Evolutionary conservation across 53 echinoderm and acorn worm genomes (phyloP), one percentile per base, ranked within the genome.

Genomic region (Echinarachnius parma): DNA sequence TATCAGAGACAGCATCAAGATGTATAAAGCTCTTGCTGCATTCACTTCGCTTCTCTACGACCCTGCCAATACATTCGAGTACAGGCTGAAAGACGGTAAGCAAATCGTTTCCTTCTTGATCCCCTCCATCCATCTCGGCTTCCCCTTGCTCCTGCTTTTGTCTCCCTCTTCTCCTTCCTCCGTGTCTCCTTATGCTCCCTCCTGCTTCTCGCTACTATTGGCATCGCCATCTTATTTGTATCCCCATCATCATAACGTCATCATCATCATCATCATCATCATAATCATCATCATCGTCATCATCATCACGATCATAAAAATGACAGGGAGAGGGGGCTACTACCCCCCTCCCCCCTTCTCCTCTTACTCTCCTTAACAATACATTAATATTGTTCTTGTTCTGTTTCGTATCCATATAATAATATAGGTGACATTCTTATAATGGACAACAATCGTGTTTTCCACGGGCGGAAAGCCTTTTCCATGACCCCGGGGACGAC

Each of bases 401-500:
- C n/a, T n/a, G n/a, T n/a, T n/a, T n/a, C n/a, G n/a, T n/a, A n/a
- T n/a, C n/a, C n/a, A n/a, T n/a, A n/a, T n/a, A n/a, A n/a, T 28
- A 18, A 44, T 9, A 4, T 23, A 83, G 84, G 84, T 28, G 84
- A 84, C 44, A 78, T 53, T 23, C 30, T 78, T 21, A 78, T 78
- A 1, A 75, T 61, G 59, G 70, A 84, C 46, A 84, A 84, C 33
- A 61, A 70, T 7, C 84, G 84, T 9, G 62, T 78, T 3, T 53
- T 84, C 0, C 84, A 84, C 46, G 84, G 84, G 0, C 61, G 84
- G 0, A 78, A 69, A n/a, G 34, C 70, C 11, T 84, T 78, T 61
- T 53, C 39, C 20, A 61, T 44, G 36, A 44, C 15, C 21, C 53
- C 70, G 1, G 53, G 53, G 13, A 21, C 60, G 27, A 48, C 68